Evolutionary conservation across 2,113 vertebrate species (phyloP), one percentile per base, ranked within the genome.

Genomic region (Cygnus atratus): DNA sequence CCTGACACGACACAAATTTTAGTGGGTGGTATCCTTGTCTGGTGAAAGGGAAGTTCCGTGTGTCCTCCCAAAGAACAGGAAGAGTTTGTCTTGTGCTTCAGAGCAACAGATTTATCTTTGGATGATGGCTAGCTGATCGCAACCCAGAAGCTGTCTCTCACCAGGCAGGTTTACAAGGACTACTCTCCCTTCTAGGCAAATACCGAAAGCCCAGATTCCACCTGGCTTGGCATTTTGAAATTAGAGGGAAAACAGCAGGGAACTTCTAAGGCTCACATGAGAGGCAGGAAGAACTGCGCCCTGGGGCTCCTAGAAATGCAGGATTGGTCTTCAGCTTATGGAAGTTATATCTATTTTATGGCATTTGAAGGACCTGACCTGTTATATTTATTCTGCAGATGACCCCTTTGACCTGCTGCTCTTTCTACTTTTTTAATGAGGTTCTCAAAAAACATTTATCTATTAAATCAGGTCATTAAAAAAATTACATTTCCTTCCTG

Each of bases 391-490:
- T 76, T 96, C 93, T 94, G 85, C 79, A 95, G 93, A 84, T 91
- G 75, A 90, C 82, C 90, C 78, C 61, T 84, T 68, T 89, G 91
- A 84, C 91, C 77, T 87, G 84, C 88, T 88, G 46, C 85, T 93
- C 43, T 90, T 92, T 87, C 90, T 92, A 9, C 50, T 83, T 91
- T 71, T 72, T 78, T 94, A 41, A 86, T 80, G 68, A 92, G 75
- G 31, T 94, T 93, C 93, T 94, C 65, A 77, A 95, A 78, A 90
- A 96, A 77, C 68, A 71, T 94, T 90, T 95, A 62, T 93, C 85
- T 90, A 28, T 81, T 94, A 90, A 94, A 94, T 81, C 61, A 84
- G 88, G 90, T 96, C 75, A 96, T 96, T 94, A 44, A 84, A 96
- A 90, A 92, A 96, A 96, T 95, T 63, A 37, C 43, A 17, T 92